Evolutionary conservation across 2,888 invertebrate genomes (phyloP), one percentile per base, ranked within the genome.

Genomic region (Catocala fraxini): DNA sequence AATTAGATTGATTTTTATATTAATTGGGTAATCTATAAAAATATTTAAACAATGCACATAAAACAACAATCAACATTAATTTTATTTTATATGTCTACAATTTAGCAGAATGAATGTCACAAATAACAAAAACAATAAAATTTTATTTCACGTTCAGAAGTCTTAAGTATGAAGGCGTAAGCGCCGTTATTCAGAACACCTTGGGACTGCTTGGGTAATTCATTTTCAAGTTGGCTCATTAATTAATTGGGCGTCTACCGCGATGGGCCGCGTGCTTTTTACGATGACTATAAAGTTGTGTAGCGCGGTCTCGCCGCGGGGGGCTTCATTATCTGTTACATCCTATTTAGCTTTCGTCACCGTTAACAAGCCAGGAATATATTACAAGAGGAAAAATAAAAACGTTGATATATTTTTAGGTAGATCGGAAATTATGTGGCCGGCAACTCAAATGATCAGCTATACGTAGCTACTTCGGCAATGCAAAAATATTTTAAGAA

Each of bases 151-250:
- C 79, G 80, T 75, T 71, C 71, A 71, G 70, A 79, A 75, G 79
- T 78, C 81, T 73, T 71, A 75, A 79, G 80, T 77, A 83, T 80
- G 83, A 82, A 81, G 79, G 76, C 68, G 81, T 78, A 81, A 80
- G 75, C 73, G 80, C 78, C 80, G 81, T 83, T 84, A 83, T 79
- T 81, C 56, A 76, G 79, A 84, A 84, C 86, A 89, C 87, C 87
- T 88, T 79, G 69, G 71, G 71, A 75, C 81, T 84, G 85, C 79
- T 82, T 84, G 86, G 76, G 87, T 86, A 89, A 90, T 90, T 90
- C 84, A 87, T 89, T 89, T 88, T 85, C 78, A 84, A 90, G 86
- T 88, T 86, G 84, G 86, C 86, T 90, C 89, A 89, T 92, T 92
- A 90, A 90, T 91, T 91, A 91, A 92, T 92, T 89, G 90, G 83